Base-by-base conservation (phyloP, 92 coral and sea anemone species). In the Parazoanthus swiftii region DNA sequence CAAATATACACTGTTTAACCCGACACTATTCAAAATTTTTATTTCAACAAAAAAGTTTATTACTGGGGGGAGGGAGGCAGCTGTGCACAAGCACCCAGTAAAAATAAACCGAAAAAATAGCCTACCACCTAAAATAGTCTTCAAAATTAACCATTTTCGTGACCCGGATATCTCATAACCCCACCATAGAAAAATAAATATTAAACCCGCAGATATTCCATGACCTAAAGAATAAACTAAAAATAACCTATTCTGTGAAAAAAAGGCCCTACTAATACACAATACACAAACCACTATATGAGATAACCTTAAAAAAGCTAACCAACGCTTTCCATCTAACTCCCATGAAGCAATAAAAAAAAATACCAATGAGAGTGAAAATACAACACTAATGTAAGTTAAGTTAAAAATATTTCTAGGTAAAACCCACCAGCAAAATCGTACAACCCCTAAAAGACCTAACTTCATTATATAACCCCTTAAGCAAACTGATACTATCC, bases 381-480 rank as follows among this genome's bases (percentile, higher is more conserved):
- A 36, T 14, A 74, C 33, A 74, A 26, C 20, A n/a, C n/a, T n/a
- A n/a, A n/a, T n/a, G n/a, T n/a, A n/a, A n/a, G n/a, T n/a, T n/a
- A 36, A 36, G 33, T 11, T 4, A 74, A 74, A 74, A 4, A 74
- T 29, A 33, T 29, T 2, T 0, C 1, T 29, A 26, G 77, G 77
- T 3, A 36, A 0, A 3, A 74, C 43, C 2, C 7, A 26, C 11
- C 39, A 74, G 33, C 77, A 74, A 35, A 74, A 26, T 0, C 78
- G 78, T 33, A 44, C 0, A 0, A 74, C 78, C 1, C 78, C 78
- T 15, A 74, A 74, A 5, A 74, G 6, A 74, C 78, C 78, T 5
- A 74, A 26, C 78, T 74, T 74, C 77, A 74, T 74, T 29, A 74
- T 36, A 11, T 74, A 74, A 74, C 77, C 77, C 13, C 77, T 74